Conservation (phyloP, 2,113 vertebrate species). For the Lathamus discolor region DNA sequence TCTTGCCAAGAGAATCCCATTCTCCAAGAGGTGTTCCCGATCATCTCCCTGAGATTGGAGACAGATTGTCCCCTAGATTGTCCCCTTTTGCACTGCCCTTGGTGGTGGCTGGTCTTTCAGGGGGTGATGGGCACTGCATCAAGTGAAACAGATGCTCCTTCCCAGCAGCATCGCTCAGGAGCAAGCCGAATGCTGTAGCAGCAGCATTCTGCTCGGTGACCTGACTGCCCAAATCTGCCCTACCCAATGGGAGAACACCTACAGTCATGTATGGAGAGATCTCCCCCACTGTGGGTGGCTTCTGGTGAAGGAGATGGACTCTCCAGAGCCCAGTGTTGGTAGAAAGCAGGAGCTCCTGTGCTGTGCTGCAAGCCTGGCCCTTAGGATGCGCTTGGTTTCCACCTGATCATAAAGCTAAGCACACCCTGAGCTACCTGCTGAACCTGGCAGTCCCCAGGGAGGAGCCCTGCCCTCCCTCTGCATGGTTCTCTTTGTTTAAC, state of each 20-base stretch:
- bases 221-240: background rate
- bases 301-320: background rate
- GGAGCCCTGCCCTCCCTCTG: background rate
- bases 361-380: background rate
- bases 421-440: background rate
- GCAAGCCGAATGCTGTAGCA: conserved; percentile 18
- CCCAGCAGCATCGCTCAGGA: background rate
- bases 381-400: background rate
- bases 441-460: background rate
- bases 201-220: background rate
- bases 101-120: background rate
- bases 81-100: background rate
- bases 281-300: background rate
- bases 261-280: background rate
- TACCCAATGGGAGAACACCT: background rate
- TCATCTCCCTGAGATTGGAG: background rate
- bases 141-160: conserved; percentile 21
- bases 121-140: conserved; percentile 2
- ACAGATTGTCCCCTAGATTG: background rate
- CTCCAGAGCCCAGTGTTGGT: background rate
- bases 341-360: background rate
- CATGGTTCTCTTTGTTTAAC: background rate
- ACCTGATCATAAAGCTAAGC: background rate
- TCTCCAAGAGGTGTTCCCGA: background rate
- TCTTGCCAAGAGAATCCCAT: background rate